Percentiles rank a stretch among this genome's conserved stretches.
phyloP scores from a whole-genome alignment of 1,140 invertebrate species.

The Macrosteles quadrilineatus region DNA sequence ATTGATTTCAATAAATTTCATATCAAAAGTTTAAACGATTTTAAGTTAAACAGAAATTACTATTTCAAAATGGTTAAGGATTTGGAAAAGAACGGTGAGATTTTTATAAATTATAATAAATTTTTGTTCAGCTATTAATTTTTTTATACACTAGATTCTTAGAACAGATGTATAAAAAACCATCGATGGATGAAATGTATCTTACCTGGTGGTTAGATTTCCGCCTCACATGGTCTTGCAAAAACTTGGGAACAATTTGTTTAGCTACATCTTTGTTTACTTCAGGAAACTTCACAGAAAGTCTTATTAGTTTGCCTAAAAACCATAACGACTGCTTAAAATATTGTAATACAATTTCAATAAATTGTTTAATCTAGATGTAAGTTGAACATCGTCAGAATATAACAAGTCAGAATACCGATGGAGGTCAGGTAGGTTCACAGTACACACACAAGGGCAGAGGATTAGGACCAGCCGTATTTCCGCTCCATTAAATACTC shows the following conservation, averaged over 20 bases:
- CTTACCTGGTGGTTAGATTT: not conserved
- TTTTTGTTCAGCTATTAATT: too few relatives aligned
- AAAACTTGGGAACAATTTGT: slow-evolving; percentile 27
- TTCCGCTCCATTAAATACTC: too few relatives aligned
- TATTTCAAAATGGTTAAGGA: too few relatives aligned
- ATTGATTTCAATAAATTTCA: not conserved
- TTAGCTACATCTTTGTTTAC: slow-evolving; percentile 10
- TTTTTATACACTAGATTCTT: too few relatives aligned
- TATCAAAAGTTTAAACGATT: not conserved
- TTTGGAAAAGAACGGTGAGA: too few relatives aligned
- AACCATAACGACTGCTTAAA: not conserved
- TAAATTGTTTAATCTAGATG: not conserved
- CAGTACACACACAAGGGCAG: too few relatives aligned
- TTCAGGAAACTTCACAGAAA: slow-evolving; percentile 9
- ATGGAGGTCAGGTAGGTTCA: not conserved
- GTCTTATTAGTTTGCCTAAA: not conserved
- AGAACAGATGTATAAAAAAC: too few relatives aligned
- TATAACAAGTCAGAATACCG: not conserved
- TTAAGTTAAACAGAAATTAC: not conserved
- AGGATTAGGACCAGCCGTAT: too few relatives aligned
- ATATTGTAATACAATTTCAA: not conserved
- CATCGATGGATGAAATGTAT: too few relatives aligned
- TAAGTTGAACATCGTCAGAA: not conserved
- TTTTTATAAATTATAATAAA: too few relatives aligned
- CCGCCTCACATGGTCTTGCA: not conserved